A percentile compares a stretch with the other conserved stretches of the same genome.
Conservation (phyloP, 2,113 vertebrate genomes). For the Lates calcarifer region DNA sequence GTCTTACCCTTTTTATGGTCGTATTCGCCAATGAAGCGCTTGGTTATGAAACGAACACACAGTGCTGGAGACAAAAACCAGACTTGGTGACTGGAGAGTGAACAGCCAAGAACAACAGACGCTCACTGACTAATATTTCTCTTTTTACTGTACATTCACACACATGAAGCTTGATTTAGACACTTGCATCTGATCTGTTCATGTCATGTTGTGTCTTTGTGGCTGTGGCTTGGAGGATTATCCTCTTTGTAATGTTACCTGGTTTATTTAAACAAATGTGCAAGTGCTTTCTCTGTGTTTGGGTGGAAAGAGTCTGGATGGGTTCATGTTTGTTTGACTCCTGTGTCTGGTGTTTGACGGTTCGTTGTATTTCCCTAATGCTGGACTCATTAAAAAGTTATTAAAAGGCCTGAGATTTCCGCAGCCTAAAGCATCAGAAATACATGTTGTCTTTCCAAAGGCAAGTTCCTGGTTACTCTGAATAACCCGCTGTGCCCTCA, state of each 20-base stretch:
- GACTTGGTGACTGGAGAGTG: slow-evolving; percentile 29
- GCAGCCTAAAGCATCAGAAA: too few relatives aligned
- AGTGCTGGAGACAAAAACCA: slow-evolving; percentile 81
- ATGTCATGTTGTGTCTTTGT: neutral
- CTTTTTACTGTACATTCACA: neutral
- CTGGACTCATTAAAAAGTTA: slow-evolving; percentile 7
- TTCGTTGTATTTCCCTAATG: slow-evolving; percentile 11
- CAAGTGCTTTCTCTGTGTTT: slow-evolving; percentile 15
- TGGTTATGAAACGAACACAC: slow-evolving; percentile 85
- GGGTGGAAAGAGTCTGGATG: slow-evolving; percentile 22
- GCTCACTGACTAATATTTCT: neutral
- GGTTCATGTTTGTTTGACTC: slow-evolving; percentile 37
- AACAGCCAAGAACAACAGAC: slow-evolving; percentile 1
- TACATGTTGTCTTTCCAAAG: too few relatives aligned
- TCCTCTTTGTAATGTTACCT: neutral
- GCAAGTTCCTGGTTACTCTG: too few relatives aligned
- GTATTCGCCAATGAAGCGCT: slow-evolving; percentile 85
- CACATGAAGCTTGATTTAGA: neutral
- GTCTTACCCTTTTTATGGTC: slow-evolving; percentile 83
- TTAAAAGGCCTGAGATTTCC: neutral
- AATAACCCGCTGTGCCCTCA: too few relatives aligned
- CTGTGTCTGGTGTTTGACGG: neutral
- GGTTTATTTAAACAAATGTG: slow-evolving; percentile 26
- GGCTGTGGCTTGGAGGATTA: neutral
- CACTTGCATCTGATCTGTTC: neutral